Percentiles rank a stretch among this genome's conserved stretches.
Conservation (phyloP, 2,797 vertebrate genomes). For the Necrosyrtes monachus region DNA sequence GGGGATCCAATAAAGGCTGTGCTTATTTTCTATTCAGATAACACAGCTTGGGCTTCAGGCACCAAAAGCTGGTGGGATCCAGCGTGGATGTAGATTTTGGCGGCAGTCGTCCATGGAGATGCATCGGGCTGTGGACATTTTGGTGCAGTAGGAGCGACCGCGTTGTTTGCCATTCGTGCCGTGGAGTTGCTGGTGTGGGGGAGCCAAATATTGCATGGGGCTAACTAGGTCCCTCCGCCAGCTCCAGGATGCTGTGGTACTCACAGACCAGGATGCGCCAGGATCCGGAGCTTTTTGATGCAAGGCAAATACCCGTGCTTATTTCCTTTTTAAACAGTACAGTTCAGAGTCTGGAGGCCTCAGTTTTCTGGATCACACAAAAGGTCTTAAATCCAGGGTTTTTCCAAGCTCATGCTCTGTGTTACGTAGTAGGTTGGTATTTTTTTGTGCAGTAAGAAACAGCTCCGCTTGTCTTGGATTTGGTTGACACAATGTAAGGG, state of each 20-base stretch:
- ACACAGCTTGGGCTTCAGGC: not conserved
- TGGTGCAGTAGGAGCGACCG: not conserved
- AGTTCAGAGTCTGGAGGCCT: not conserved
- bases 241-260: not conserved
- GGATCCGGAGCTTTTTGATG: not conserved
- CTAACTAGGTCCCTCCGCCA: not conserved
- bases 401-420: not conserved
- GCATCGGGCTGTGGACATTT: not conserved
- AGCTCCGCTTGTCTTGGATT: not conserved
- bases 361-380: not conserved
- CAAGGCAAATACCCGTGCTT: not conserved
- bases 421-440: not conserved
- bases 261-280: not conserved
- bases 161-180: not conserved
- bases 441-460: constrained; percentile 20
- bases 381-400: not conserved
- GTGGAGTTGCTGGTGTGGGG: not conserved
- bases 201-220: not conserved
- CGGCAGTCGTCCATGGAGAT: accelerated
- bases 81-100: not conserved
- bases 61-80: not conserved
- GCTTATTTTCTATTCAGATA: not conserved
- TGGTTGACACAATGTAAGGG: not conserved
- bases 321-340: not conserved
- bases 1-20: not conserved